Base-by-base conservation (phyloP, 1,140 invertebrate species). In the Nebria ingens region DNA sequence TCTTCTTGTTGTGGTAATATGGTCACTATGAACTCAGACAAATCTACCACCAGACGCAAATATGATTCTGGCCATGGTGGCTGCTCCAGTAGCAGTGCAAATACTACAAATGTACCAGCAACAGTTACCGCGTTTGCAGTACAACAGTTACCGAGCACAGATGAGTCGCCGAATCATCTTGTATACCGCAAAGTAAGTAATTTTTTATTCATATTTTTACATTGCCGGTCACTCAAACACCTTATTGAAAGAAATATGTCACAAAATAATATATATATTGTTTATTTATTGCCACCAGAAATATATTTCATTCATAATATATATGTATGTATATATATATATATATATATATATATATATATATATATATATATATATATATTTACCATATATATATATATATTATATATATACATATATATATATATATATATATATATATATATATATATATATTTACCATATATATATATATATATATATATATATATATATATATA, bases 141-240 rank as follows among this genome's bases (percentile, higher is more conserved):
- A 53, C 64, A 63, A 49, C 63, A 57, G 53, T 54, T 56, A 63
- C 38, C 65, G 55, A 40, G 58, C 57, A 56, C 61, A 61, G 75
- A 79, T 53, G 75, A 79, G 52, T 75, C 76, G 12, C 80, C 80
- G 4, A 81, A 82, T 65, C 73, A 79, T 62, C 73, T 82, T 58
- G 74, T 83, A n/a, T 82, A 82, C 58, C 72, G 73, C 65, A 82
- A 81, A 72, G 80, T 82, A 63, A 61, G 60, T 61, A n/a, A n/a
- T n/a, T n/a, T n/a, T n/a, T n/a, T n/a, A n/a, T n/a, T n/a, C n/a
- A n/a, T n/a, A n/a, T n/a, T n/a, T n/a, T 20, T 58, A 13, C 4
- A 21, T 38, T 56, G 0, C 15, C 21, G 21, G 21, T 15, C 17
- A 52, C 56, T 54, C 34, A 55, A 21, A 34, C 17, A 17, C 9